These are phyloP conservation scores for Manis pentadactyla DNA, from an alignment of 2,797 vertebrate species.

Conservation along the genomic window DNA sequence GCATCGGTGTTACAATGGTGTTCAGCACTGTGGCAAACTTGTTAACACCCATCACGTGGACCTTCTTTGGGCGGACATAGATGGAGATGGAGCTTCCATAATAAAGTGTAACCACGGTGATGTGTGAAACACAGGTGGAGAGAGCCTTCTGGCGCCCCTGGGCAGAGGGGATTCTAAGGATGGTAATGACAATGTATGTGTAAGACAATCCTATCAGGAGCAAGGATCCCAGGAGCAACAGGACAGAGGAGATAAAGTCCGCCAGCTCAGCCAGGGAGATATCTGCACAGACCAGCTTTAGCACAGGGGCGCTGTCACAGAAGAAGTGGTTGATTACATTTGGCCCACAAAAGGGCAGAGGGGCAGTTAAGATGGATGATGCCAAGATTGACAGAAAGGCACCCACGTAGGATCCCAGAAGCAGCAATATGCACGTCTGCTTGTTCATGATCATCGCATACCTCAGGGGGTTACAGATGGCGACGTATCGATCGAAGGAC, in stretches of 20 bases:
- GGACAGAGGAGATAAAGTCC: conserved; percentile 50
- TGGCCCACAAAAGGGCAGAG: conserved; percentile 55
- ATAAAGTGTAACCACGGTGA: conserved; percentile 31
- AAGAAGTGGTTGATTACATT: conserved; percentile 52
- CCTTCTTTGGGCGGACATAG: conserved; percentile 57
- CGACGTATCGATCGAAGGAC: conserved; percentile 4
- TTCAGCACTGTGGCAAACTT: conserved; percentile 63
- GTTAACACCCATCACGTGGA: neutral
- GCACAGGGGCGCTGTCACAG: conserved; percentile 67
- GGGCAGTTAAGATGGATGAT: neutral
- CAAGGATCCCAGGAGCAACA: conserved; percentile 66
- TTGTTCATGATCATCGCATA: conserved; percentile 44
- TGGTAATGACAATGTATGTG: neutral
- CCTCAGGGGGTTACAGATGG: conserved; percentile 37
- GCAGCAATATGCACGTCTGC: neutral
- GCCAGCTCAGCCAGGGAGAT: conserved; percentile 36
- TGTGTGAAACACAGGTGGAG: conserved; percentile 38
- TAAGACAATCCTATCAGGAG: conserved; percentile 58
- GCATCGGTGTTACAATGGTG: conserved; percentile 57
- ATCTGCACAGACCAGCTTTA: conserved; percentile 61
- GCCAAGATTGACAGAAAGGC: conserved; percentile 52
- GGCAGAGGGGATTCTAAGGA: conserved; percentile 51
- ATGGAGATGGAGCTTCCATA: conserved; percentile 70
- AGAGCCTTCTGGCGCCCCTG: neutral
- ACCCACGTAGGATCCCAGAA: conserved; percentile 60